Base-by-base conservation (phyloP, 2,113 vertebrate species). In the Chiloscyllium plagiosum region DNA sequence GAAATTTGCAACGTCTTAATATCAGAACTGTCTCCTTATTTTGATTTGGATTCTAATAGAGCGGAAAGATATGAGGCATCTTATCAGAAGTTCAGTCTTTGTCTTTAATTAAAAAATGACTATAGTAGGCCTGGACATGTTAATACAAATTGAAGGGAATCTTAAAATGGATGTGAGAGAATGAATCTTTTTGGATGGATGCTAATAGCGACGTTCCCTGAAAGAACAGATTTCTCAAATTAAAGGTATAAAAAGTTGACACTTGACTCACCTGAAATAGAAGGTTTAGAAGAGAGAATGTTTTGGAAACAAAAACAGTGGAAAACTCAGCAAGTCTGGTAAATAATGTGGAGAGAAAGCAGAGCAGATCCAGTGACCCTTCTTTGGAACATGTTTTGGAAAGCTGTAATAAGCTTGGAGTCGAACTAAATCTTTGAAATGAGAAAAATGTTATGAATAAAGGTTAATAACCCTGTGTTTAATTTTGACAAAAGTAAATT, bases 1-100 rank as follows among this genome's bases (percentile, higher is more conserved):
- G 80, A 47, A 37, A 83, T 42, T 83, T 19, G n/a, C 17, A 42
- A 83, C 19, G 4, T 47, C 17, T 83, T 22, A n/a, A 83, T 83
- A 83, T 83, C 37, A 83, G 37, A n/a, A 37, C 4, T 83, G 37
- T 37, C 37, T 83, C 19, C 37, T 83, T 83, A 83, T 15, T 83
- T 42, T 83, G 80, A 83, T 47, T 42, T 37, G 1, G 80, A 83
- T 37, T 42, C 80, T 83, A 83, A 37, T 19, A 47, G 37, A 83
- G 19, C 80, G 7, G 78, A 83, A 83, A 80, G n/a, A n/a, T 22
- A 83, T 2, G 37, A 83, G 80, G 37, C 17, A 47, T 4, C 37
- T 83, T 83, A 83, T 83, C 80, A 83, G 37, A 83, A 83, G 80
- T 83, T 83, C 42, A 17, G 80, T 83, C 37, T 83, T 83, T 83